phyloP scores from a whole-genome alignment of 2,113 vertebrate genomes.

The Chionis minor region DNA sequence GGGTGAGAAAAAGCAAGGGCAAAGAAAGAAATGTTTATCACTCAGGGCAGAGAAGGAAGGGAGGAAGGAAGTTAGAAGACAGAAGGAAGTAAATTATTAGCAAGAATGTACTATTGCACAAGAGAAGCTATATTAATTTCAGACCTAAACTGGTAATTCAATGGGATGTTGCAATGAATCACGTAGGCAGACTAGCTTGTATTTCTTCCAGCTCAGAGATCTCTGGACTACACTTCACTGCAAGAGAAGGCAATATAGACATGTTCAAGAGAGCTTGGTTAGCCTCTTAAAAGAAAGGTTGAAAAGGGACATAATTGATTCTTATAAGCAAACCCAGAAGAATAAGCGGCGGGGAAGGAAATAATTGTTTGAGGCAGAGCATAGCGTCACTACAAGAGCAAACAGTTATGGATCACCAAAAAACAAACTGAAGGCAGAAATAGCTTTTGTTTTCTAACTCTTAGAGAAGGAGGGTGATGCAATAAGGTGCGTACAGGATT shows the following conservation, averaged over 20 bases:
- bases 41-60: not conserved
- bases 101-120: not conserved
- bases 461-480: not conserved
- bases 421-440: not conserved
- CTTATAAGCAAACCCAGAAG: not conserved
- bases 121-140: slow-evolving; percentile 24
- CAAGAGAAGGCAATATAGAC: not conserved
- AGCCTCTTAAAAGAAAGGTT: not conserved
- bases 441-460: not conserved
- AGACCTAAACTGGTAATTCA: not conserved
- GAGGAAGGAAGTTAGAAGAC: not conserved
- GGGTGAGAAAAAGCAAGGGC: not conserved
- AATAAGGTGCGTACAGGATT: not conserved
- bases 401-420: not conserved
- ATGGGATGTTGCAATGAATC: not conserved
- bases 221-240: not conserved
- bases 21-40: not conserved
- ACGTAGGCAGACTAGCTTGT: not conserved
- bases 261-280: not conserved
- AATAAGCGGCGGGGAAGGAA: not conserved
- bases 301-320: slow-evolving; percentile 4
- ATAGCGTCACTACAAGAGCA: not conserved
- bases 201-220: not conserved
- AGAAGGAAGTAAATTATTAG: slow-evolving; percentile 15
- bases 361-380: not conserved